Evolutionary conservation across 2,113 vertebrate genomes (phyloP).

Genomic region (Egretta garzetta): DNA sequence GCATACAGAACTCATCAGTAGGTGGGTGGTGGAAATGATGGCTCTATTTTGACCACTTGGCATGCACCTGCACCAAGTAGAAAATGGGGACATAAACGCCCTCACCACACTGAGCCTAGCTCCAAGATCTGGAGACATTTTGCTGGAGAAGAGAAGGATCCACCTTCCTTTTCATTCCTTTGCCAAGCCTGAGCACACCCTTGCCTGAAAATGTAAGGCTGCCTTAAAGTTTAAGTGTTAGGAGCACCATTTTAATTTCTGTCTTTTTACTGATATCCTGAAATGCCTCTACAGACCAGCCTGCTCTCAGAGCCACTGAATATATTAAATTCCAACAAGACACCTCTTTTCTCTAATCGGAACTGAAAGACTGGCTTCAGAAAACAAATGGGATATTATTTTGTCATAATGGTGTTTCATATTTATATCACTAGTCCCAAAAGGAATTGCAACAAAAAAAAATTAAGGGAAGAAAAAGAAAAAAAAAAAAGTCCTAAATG

Average conservation of each 20-base stretch:
- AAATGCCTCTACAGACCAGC: not conserved
- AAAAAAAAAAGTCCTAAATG: slow-evolving; percentile 34
- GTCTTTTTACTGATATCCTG: not conserved
- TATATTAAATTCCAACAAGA: slow-evolving; percentile 13
- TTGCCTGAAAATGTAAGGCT: not conserved
- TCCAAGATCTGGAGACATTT: not conserved
- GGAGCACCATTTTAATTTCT: not conserved
- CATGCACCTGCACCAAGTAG: not conserved
- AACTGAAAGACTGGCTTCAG: slow-evolving; percentile 51
- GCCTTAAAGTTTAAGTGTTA: not conserved
- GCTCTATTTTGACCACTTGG: not conserved
- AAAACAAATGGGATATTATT: slow-evolving; percentile 65
- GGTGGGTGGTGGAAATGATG: not conserved
- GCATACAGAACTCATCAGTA: not conserved
- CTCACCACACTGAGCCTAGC: not conserved
- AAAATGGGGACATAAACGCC: not conserved
- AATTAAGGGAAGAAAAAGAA: not conserved
- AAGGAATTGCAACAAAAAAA: slow-evolving; percentile 24
- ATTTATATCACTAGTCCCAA: slow-evolving; percentile 57
- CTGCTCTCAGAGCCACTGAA: not conserved
- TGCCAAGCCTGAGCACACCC: not conserved
- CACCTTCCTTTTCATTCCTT: not conserved
- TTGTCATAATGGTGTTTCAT: slow-evolving; percentile 64
- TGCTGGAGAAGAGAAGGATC: not conserved
- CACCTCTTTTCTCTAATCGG: slow-evolving; percentile 43